These are phyloP conservation scores for Dendrolimus kikuchii DNA, from an alignment of 1,140 invertebrate genomes.

Conservation along the genomic window DNA sequence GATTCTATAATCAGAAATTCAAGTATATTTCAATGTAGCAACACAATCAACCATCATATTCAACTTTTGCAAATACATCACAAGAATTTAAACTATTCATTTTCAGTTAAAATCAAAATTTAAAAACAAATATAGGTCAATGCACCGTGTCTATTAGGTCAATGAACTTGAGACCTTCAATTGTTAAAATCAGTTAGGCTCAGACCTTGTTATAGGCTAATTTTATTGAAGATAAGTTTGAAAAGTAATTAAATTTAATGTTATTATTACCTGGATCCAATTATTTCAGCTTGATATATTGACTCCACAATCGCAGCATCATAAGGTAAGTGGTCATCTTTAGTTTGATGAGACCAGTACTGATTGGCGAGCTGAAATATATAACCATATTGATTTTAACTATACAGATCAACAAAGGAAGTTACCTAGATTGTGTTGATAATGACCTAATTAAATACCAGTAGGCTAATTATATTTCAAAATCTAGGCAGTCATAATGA, in stretches of 20 bases:
- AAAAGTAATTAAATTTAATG: slow-evolving; percentile 12
- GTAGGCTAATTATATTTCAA: slow-evolving; percentile 31
- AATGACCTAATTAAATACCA: slow-evolving; percentile 36
- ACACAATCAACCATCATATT: too few relatives aligned
- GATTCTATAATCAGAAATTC: too few relatives aligned
- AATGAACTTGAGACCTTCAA: slow-evolving; percentile 46
- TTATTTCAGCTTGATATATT: slow-evolving; percentile 87
- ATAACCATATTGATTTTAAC: slow-evolving; percentile 52
- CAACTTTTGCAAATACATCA: too few relatives aligned
- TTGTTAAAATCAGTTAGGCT: slow-evolving; percentile 57
- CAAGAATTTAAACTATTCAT: neutral
- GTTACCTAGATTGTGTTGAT: slow-evolving; percentile 50
- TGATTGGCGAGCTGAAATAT: slow-evolving; percentile 84
- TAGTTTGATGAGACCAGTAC: slow-evolving; percentile 90
- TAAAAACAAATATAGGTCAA: slow-evolving; percentile 47
- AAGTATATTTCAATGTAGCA: too few relatives aligned
- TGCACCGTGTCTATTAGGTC: slow-evolving; percentile 50
- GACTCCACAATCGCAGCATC: slow-evolving; percentile 84
- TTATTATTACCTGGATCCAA: slow-evolving; percentile 75
- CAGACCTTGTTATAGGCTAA: slow-evolving; percentile 23
- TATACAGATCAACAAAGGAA: slow-evolving; percentile 49
- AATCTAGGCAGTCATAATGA: slow-evolving; percentile 2
- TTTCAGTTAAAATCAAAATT: slow-evolving; percentile 32
- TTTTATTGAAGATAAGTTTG: slow-evolving; percentile 6
- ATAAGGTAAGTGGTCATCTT: slow-evolving; percentile 79